Evolutionary conservation across 2,888 invertebrate genomes (phyloP).

Genomic region (Nomada flava): DNA sequence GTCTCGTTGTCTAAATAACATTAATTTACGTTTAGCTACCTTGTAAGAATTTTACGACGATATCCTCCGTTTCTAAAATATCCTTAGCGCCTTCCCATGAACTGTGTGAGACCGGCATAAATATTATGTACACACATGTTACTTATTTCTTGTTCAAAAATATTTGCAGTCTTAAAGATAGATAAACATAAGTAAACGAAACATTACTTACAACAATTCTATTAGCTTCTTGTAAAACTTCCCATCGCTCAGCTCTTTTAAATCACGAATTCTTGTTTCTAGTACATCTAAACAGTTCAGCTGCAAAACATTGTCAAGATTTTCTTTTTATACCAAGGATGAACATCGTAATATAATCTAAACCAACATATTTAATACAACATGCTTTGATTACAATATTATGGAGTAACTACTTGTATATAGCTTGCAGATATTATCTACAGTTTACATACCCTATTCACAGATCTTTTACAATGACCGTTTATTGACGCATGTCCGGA

Average conservation of each 20-base stretch:
- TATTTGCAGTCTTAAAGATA: neutral
- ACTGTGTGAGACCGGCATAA: constrained; percentile 31
- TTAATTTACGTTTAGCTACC: constrained; percentile 31
- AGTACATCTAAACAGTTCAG: constrained; percentile 84
- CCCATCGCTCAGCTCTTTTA: constrained; percentile 73
- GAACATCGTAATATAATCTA: too few relatives aligned
- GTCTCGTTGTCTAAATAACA: neutral
- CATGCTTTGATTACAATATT: too few relatives aligned
- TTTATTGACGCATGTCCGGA: too few relatives aligned
- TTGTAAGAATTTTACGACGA: constrained; percentile 56
- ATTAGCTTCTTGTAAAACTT: constrained; percentile 74
- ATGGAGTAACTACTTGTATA: too few relatives aligned
- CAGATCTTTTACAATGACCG: too few relatives aligned
- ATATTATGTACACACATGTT: neutral
- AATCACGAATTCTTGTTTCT: constrained; percentile 60
- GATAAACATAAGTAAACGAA: neutral
- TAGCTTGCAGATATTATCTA: too few relatives aligned
- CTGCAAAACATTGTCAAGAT: constrained; percentile 77
- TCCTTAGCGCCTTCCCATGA: constrained; percentile 40
- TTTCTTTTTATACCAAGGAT: too few relatives aligned
- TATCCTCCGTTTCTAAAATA: constrained; percentile 17
- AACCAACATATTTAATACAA: too few relatives aligned
- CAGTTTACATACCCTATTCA: too few relatives aligned
- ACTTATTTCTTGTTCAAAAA: neutral
- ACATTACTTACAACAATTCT: constrained; percentile 71